phyloP scores from a whole-genome alignment of 2,797 vertebrate genomes.

The Gymnoscopelus microlampas region DNA sequence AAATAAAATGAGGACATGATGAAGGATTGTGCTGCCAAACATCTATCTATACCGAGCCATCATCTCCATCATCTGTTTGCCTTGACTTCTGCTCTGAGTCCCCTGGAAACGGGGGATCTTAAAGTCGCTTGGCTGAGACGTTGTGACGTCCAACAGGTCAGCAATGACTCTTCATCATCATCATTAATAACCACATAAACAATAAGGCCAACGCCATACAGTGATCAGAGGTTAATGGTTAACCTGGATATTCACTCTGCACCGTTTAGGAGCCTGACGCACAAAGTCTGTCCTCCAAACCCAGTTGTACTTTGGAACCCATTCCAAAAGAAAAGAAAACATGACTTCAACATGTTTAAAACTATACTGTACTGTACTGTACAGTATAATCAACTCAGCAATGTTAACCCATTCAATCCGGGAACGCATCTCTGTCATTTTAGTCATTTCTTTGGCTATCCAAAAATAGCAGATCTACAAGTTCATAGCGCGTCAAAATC shows the following conservation, averaged over 20 bases:
- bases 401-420: not conserved
- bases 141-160: not conserved
- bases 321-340: not conserved
- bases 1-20: slow-evolving; percentile 39
- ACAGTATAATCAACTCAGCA: not conserved
- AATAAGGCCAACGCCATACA: slow-evolving; percentile 27
- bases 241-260: slow-evolving; percentile 6
- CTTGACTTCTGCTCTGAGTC: too few species aligned
- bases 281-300: too few species aligned
- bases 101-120: too few species aligned
- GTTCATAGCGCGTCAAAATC: too few species aligned
- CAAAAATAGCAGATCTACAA: too few species aligned
- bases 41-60: not conserved
- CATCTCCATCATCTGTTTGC: too few species aligned
- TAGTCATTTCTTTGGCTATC: too few species aligned
- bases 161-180: slow-evolving; percentile 26
- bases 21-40: slow-evolving; percentile 32
- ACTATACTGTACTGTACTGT: not conserved
- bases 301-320: not conserved
- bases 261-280: not conserved
- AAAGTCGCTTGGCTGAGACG: too few species aligned
- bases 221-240: slow-evolving; percentile 3
- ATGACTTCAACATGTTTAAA: slow-evolving; percentile 15
- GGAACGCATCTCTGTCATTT: too few species aligned
- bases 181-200: slow-evolving; percentile 4